phyloP scores from a whole-genome alignment of 92 coral and sea anemone genomes.

The Virgularia gustaviana region DNA sequence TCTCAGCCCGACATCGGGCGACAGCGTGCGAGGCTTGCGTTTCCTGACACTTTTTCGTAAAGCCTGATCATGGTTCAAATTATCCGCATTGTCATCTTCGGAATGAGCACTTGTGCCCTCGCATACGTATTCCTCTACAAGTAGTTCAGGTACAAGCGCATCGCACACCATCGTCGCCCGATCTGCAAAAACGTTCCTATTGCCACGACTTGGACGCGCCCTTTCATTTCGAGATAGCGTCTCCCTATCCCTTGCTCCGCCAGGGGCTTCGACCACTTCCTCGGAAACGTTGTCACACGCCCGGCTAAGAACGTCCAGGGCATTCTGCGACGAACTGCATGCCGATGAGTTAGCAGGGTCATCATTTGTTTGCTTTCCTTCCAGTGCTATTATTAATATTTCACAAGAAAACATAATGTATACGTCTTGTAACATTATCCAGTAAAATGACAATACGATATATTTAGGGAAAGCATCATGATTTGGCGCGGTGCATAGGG shows the following conservation, averaged over 20 bases:
- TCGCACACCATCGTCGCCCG: no score
- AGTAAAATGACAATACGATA: no score
- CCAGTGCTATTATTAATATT: no score
- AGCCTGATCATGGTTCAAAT: neutral
- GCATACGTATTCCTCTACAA: slow-evolving; percentile 5
- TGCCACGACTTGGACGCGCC: neutral
- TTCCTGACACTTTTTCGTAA: slow-evolving; percentile 24
- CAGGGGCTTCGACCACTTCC: neutral
- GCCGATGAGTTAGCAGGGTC: neutral
- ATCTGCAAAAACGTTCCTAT: no score
- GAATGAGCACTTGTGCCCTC: neutral
- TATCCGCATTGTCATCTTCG: no score
- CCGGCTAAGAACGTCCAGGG: slow-evolving; percentile 25
- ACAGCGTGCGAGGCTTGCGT: slow-evolving; percentile 17
- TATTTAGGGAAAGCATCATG: no score
- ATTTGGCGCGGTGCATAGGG: no score
- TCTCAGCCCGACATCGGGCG: slow-evolving; percentile 1
- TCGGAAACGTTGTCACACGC: slow-evolving; percentile 30
- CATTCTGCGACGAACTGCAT: neutral
- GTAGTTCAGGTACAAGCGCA: slow-evolving; percentile 6
- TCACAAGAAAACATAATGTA: no score
- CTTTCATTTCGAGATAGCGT: neutral
- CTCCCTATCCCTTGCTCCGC: neutral
- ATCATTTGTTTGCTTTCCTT: no score
- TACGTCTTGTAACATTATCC: no score